Base-by-base conservation (phyloP, 2,113 vertebrate species). In the Ellobius talpinus region DNA sequence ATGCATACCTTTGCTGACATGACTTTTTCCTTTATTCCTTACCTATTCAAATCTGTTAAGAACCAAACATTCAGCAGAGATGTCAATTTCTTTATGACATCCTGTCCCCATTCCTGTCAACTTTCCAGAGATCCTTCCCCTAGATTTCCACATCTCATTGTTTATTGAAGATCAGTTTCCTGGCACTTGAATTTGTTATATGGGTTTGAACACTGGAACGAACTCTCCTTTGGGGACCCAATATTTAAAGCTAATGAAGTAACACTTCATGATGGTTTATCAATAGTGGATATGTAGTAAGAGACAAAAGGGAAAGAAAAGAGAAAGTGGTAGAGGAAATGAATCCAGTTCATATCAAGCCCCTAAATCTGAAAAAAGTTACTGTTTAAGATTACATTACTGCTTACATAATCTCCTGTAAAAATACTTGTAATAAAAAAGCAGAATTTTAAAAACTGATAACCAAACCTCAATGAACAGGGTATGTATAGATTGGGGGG, bases 351-450 rank as follows among this genome's bases (percentile, higher is more conserved):
- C 45, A 5, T 66, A 45, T 29, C 42, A 26, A 90, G 2, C 19
- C n/a, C 92, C 2, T 76, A 89, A 73, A 70, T 85, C 87, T 58
- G 63, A 89, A 78, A 58, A 85, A 36, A 58, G 13, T n/a, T 36
- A 61, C n/a, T n/a, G 55, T 76, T 90, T 95, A 26, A 24, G 16
- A 89, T 87, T 58, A 31, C 72, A 50, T 92, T 90, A 36, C 10
- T 92, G 72, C 13, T 82, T 82, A 21, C 29, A 2, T 65, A 66
- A 42, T 89, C 42, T 63, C 24, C 24, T 89, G 36, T 87, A 63
- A 93, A 94, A 94, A 68, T 42, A 77, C 24, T 73, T 24, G 68
- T 89, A 93, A 93, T 31, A 23, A 89, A 93, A 66, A 76, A 68
- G 3, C 78, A n/a, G 1, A 86, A 52, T 10, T 45, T 79, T 47